Evolutionary conservation across 2,113 vertebrate genomes (phyloP).

Genomic region (Nannospalax galili): DNA sequence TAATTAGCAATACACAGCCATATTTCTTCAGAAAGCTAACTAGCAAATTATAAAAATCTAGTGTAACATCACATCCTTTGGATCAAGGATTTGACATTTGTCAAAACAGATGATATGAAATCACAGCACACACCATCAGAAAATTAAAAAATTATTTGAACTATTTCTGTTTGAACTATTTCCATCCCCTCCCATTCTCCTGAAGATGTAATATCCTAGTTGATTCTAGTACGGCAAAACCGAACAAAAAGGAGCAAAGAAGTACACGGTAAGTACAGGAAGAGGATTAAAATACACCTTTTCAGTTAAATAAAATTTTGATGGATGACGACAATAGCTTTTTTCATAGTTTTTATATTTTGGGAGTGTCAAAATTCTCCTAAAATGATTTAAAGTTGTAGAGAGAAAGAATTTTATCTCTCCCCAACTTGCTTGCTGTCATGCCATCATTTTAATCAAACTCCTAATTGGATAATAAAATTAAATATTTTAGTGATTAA

Average conservation of each 20-base stretch:
- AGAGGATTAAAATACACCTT: constrained; percentile 70
- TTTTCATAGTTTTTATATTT: constrained; percentile 54
- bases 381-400: constrained; percentile 63
- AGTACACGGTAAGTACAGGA: constrained; percentile 46
- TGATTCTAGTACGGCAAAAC: constrained; percentile 64
- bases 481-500: constrained; percentile 28
- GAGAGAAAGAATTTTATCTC: constrained; percentile 58
- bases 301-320: constrained; percentile 74
- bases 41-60: constrained; percentile 59
- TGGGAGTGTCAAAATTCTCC: constrained; percentile 53
- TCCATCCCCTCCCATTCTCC: constrained; percentile 70
- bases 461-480: constrained; percentile 49
- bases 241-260: constrained; percentile 72
- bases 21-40: constrained; percentile 21
- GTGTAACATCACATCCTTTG: constrained; percentile 53
- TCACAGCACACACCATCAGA: constrained; percentile 64
- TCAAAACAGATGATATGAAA: constrained; percentile 69
- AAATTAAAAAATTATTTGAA: constrained; percentile 71
- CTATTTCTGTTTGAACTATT: too few relatives aligned
- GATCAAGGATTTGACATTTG: constrained; percentile 35
- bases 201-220: constrained; percentile 64
- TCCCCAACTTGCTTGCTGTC: constrained; percentile 36
- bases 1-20: background rate
- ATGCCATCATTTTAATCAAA: constrained; percentile 52
- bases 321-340: constrained; percentile 15